These are phyloP conservation scores for Staurois parvus DNA, from an alignment of 2,797 vertebrate genomes.

Conservation along the genomic window DNA sequence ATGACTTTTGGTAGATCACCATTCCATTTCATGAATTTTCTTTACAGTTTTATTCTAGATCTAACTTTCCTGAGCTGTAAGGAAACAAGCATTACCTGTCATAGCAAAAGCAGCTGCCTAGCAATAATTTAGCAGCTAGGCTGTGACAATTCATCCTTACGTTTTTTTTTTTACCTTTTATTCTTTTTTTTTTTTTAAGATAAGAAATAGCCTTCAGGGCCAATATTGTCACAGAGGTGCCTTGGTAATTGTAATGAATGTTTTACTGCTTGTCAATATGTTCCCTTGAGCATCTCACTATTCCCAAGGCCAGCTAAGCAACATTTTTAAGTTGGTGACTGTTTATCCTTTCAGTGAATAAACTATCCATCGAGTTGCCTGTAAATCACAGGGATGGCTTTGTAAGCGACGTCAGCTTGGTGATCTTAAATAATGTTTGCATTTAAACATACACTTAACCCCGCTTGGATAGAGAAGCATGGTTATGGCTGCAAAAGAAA, in stretches of 20 bases:
- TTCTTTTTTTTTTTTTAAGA: constrained; percentile 30
- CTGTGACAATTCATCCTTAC: constrained; percentile 46
- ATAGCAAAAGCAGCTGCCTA: constrained; percentile 23
- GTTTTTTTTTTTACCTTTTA: background rate
- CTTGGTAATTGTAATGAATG: constrained; percentile 59
- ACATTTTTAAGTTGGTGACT: constrained; percentile 67
- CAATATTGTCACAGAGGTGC: constrained; percentile 57
- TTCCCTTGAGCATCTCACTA: constrained; percentile 68
- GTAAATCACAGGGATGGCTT: constrained; percentile 69
- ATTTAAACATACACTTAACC: constrained; percentile 37
- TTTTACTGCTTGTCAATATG: constrained; percentile 69
- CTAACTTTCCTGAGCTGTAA: constrained; percentile 30
- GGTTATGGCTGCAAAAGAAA: background rate
- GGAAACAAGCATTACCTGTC: constrained; percentile 27
- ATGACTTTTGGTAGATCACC: background rate
- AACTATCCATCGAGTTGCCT: constrained; percentile 62
- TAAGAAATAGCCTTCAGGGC: constrained; percentile 57
- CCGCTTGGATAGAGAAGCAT: background rate
- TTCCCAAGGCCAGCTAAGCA: constrained; percentile 67
- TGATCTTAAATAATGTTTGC: constrained; percentile 53
- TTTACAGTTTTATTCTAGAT: background rate
- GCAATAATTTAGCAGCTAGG: constrained; percentile 46
- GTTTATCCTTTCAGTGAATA: constrained; percentile 70
- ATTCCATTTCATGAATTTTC: background rate
- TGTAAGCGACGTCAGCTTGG: constrained; percentile 26